Evolutionary conservation across 2,797 vertebrate genomes (phyloP).

Genomic region (Huso huso): DNA sequence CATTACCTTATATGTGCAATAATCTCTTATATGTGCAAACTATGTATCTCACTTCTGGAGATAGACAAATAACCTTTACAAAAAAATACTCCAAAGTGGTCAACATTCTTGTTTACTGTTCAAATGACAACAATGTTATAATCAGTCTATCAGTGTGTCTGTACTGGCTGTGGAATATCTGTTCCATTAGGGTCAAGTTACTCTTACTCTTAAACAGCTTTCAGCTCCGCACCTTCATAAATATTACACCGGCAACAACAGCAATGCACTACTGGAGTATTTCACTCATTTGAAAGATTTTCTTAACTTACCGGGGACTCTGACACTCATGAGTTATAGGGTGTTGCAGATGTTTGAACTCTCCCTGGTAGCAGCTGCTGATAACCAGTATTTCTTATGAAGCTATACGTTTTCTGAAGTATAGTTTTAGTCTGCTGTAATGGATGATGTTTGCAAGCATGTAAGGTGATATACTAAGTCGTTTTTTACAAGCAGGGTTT

Average conservation of each 20-base stretch:
- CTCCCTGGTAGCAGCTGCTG: slow-evolving; percentile 44
- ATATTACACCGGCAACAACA: slow-evolving; percentile 18
- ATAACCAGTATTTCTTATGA: slow-evolving; percentile 23
- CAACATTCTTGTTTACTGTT: too few species aligned
- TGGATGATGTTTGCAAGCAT: slow-evolving; percentile 16
- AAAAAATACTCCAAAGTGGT: too few species aligned
- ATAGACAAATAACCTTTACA: too few species aligned
- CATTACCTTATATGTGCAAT: too few species aligned
- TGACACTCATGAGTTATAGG: slow-evolving; percentile 33
- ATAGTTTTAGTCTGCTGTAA: not conserved
- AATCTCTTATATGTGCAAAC: too few species aligned
- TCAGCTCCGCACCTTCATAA: not conserved
- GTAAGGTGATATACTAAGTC: slow-evolving; percentile 18
- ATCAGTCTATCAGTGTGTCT: too few species aligned
- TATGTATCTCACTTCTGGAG: too few species aligned
- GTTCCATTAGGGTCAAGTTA: not conserved
- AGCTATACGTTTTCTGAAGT: not conserved
- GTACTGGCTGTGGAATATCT: not conserved
- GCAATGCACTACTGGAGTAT: slow-evolving; percentile 37
- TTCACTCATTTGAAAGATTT: slow-evolving; percentile 37
- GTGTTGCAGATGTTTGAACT: slow-evolving; percentile 49
- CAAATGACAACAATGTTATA: too few species aligned
- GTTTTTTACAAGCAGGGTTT: slow-evolving; percentile 13
- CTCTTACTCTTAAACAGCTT: slow-evolving; percentile 14
- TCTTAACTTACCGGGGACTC: slow-evolving; percentile 12